Evolutionary conservation across 30 jellyfish, hydroid and myxozoan species (phyloP).

Genomic region (Cassiopea andromeda): DNA sequence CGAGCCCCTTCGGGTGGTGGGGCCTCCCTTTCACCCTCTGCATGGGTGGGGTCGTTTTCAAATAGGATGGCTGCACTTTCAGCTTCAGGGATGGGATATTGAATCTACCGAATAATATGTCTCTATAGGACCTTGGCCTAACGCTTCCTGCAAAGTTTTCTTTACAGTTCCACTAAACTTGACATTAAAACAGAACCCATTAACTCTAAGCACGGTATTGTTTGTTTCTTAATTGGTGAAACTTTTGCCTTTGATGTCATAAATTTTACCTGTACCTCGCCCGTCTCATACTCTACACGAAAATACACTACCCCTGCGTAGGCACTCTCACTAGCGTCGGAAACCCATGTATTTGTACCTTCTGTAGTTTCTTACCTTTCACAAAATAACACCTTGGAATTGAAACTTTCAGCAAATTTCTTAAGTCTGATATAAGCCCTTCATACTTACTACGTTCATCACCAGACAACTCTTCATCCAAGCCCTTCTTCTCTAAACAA

Average conservation of each 20-base stretch:
- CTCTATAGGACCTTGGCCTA: conserved; percentile 27
- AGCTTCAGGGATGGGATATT: no score
- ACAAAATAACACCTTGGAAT: conserved; percentile 33
- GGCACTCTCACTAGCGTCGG: conserved; percentile 73
- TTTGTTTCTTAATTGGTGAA: conserved; percentile 61
- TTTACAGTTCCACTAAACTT: not conserved
- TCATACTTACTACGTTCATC: conserved; percentile 10
- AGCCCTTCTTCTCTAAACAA: conserved; percentile 66
- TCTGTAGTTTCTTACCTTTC: conserved; percentile 13
- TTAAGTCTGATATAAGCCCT: conserved; percentile 30
- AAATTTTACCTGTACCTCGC: conserved; percentile 41
- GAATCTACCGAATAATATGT: conserved; percentile 78
- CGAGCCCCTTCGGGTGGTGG: no score
- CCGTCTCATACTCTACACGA: conserved; percentile 57
- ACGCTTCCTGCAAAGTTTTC: not conserved
- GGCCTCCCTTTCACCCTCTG: no score
- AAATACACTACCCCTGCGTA: conserved; percentile 77
- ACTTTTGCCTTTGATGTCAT: conserved; percentile 37
- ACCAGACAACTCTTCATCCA: conserved; percentile 65
- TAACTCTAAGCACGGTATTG: conserved; percentile 77
- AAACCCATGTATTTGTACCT: conserved; percentile 73
- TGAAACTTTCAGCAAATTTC: not conserved
- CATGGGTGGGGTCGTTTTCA: no score
- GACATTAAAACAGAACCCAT: conserved; percentile 26
- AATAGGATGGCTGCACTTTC: no score